phyloP scores from a whole-genome alignment of 2,797 vertebrate species.

The Megaceryle alcyon region DNA sequence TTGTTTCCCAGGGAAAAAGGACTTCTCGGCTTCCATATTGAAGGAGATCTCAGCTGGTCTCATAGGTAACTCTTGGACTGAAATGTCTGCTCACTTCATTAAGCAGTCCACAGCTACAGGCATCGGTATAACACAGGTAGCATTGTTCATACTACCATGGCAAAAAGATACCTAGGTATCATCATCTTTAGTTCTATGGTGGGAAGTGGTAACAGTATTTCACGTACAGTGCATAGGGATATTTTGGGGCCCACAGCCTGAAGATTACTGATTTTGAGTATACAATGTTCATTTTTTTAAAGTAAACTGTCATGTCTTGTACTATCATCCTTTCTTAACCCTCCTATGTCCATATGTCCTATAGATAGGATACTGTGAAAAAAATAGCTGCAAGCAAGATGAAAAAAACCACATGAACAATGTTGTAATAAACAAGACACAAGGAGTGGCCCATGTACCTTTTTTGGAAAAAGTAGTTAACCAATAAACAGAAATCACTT shows the following conservation, averaged over 20 bases:
- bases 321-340: not conserved
- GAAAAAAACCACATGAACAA: not conserved
- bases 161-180: accelerated
- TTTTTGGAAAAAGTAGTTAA: not conserved
- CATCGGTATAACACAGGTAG: not conserved
- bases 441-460: not conserved
- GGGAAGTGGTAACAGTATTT: not conserved
- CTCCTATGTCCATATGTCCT: not conserved
- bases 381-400: not conserved
- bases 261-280: not conserved
- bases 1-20: not conserved
- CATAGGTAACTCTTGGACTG: not conserved
- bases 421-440: not conserved
- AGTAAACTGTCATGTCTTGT: not conserved
- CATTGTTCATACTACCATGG: not conserved
- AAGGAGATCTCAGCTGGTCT: not conserved
- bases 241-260: not conserved
- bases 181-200: not conserved
- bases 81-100: not conserved
- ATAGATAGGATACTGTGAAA: not conserved
- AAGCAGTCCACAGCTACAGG: not conserved
- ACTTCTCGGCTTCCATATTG: not conserved
- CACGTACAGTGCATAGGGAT: accelerated
- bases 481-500: not conserved
- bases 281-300: not conserved